Evolutionary conservation across 2,797 vertebrate species (phyloP).

Genomic region (Molossus molossus): DNA sequence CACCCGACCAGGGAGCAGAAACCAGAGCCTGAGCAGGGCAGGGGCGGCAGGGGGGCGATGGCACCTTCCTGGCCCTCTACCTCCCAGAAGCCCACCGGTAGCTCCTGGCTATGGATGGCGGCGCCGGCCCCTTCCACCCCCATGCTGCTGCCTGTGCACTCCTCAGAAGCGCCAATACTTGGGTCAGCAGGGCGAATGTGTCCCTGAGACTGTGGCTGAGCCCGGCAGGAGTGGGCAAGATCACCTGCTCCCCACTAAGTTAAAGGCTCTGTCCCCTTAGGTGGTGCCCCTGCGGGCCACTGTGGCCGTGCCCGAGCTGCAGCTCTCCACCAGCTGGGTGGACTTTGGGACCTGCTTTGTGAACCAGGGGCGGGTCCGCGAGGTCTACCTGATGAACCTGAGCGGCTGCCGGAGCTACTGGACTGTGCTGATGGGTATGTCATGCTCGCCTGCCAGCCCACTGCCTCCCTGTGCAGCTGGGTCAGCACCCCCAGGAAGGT

Average conservation of each 20-base stretch:
- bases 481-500: background rate
- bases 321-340: conserved; percentile 91
- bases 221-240: background rate
- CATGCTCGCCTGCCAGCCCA: fast-evolving
- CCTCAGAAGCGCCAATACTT: background rate
- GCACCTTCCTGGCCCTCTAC: fast-evolving
- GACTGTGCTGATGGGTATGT: conserved; percentile 91
- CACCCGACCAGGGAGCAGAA: background rate
- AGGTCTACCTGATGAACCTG: conserved; percentile 90
- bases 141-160: background rate
- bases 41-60: background rate
- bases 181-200: background rate
- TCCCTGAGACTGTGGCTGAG: background rate
- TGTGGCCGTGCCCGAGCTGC: conserved; percentile 91
- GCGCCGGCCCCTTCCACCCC: fast-evolving
- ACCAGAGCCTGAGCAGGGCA: background rate
- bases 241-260: background rate
- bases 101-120: background rate
- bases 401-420: conserved; percentile 93
- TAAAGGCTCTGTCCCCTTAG: conserved; percentile 85
- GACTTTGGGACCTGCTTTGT: conserved; percentile 94
- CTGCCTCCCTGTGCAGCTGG: fast-evolving
- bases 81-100: background rate
- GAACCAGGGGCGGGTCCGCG: conserved; percentile 88
- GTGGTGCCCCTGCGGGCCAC: conserved; percentile 91